A percentile compares a stretch with the other conserved stretches of the same genome.
These are phyloP conservation scores for Spicauda simplicius DNA, from an alignment of 2,888 invertebrate species.

Conservation along the genomic window DNA sequence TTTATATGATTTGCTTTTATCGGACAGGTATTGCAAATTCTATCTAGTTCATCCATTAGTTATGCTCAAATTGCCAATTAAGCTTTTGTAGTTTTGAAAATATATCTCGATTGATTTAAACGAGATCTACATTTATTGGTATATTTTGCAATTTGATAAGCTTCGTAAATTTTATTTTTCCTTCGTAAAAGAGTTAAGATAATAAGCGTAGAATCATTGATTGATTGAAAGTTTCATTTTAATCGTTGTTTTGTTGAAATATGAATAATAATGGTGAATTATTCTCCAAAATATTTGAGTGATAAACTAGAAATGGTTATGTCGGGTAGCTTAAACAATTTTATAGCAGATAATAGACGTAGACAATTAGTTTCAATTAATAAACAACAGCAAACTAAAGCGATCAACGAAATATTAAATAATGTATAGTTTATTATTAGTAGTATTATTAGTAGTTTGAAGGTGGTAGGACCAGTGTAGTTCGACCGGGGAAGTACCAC, in stretches of 20 bases:
- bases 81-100: neutral
- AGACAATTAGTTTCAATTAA: neutral
- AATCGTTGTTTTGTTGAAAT: neutral
- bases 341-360: neutral
- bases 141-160: constrained; percentile 41
- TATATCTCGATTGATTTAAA: neutral
- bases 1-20: no score
- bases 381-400: no score
- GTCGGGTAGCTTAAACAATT: neutral
- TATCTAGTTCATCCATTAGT: neutral
- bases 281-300: neutral
- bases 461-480: no score
- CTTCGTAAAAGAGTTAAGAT: neutral
- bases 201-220: neutral
- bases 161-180: neutral
- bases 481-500: no score
- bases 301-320: neutral
- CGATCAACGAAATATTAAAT: no score
- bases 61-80: neutral
- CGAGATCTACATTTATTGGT: constrained; percentile 37
- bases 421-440: no score
- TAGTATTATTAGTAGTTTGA: no score
- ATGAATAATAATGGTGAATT: neutral
- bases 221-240: neutral
- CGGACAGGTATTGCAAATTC: neutral